phyloP scores from a whole-genome alignment of 2,888 invertebrate species.

The Cylindroiulus punctatus region DNA sequence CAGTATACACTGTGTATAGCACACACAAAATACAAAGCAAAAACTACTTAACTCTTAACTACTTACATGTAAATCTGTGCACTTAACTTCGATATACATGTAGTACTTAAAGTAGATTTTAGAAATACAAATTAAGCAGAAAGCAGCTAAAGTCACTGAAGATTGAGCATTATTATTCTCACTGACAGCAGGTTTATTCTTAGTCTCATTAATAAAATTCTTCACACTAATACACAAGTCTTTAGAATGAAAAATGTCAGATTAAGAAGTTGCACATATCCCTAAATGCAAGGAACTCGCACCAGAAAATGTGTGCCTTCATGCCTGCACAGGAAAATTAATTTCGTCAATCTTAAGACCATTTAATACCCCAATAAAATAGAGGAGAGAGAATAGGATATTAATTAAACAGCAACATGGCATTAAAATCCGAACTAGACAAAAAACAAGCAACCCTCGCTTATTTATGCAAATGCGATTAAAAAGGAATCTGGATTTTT shows the following conservation, averaged over 20 bases:
- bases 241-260: not conserved
- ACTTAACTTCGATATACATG: too few species aligned
- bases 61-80: too few species aligned
- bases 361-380: not conserved
- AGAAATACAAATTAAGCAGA: too few species aligned
- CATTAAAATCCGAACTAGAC: not conserved
- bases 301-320: not conserved
- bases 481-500: not conserved
- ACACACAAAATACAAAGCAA: too few species aligned
- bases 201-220: not conserved
- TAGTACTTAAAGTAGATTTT: too few species aligned
- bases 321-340: not conserved
- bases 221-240: not conserved
- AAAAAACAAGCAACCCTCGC: not conserved
- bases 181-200: not conserved
- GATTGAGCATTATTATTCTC: too few species aligned
- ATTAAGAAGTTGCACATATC: not conserved
- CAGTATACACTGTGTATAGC: too few species aligned
- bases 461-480: constrained; percentile 7
- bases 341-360: not conserved
- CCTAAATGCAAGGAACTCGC: not conserved
- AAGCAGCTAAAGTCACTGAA: too few species aligned
- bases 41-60: too few species aligned
- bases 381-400: not conserved
- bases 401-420: constrained; percentile 3